Base-by-base conservation (phyloP, 2,888 invertebrate genomes). In the Fragum sueziense region DNA sequence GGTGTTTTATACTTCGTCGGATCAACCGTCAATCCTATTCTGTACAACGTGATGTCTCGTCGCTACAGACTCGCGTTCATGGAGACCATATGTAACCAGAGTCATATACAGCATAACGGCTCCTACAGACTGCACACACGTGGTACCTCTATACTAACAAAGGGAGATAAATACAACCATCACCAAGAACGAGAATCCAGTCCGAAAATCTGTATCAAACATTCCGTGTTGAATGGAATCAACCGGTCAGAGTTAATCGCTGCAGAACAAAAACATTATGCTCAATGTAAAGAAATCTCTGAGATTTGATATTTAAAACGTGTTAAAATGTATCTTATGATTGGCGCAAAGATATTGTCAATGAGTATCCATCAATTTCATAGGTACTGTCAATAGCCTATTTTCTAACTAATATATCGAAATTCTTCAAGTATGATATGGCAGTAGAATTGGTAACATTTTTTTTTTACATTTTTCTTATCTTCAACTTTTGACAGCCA, bases 41-140 rank as follows among this genome's bases (percentile, higher is more conserved):
- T 98, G 52, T 98, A 98, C 94, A 97, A 98, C 93, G 96, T 97
- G 71, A 97, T 98, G 97, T 98, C 97, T n/a, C 96, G 97, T 93
- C 97, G 97, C 92, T 98, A 98, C 92, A 95, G 98, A 59, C 96
- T 96, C 85, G 98, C 98, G 61, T 98, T 98, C 93, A 97, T 96
- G 96, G 85, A 87, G 59, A 87, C 87, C 0, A 77, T 85, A 33
- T 82, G 82, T 52, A 61, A 76, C 51, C 61, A 62, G 52, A 41
- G 72, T 27, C 51, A 41, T 7, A 75, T 34, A 22, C 52, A 33
- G 1, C 70, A 70, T 11, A 33, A 52, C 54, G 25, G 70, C 22
- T 70, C 70, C 22, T 54, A 70, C 33, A 52, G 70, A 17, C 9
- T 70, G 20, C 29, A 33, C 3, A 70, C 70, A 7, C 54, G 70